Evolutionary conservation across 2,888 invertebrate genomes (phyloP).

Genomic region (Drosophila borborema): DNA sequence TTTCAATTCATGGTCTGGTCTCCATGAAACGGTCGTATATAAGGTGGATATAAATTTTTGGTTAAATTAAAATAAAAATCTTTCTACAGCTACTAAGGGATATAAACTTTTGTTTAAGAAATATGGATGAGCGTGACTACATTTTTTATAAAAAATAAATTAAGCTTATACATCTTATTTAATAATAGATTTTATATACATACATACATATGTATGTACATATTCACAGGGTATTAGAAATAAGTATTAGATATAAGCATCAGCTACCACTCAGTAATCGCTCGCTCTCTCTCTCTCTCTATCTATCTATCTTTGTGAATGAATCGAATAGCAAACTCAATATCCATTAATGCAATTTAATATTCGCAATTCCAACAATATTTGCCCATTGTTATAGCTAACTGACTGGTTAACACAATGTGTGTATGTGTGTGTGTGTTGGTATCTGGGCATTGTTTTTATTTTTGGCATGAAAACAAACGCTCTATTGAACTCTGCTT

Average conservation of each 20-base stretch:
- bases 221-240: no score
- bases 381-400: constrained; percentile 52
- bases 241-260: no score
- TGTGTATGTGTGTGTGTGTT: constrained; percentile 8
- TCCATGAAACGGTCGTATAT: no score
- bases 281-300: no score
- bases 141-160: no score
- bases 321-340: constrained; percentile 30
- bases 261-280: no score
- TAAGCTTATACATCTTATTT: no score
- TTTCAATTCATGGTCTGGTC: neutral
- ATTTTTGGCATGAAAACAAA: constrained; percentile 65
- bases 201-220: no score
- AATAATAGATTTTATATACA: no score
- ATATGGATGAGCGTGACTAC: no score
- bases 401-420: constrained; percentile 18
- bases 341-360: constrained; percentile 60
- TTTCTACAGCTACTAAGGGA: neutral
- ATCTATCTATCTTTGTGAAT: constrained; percentile 4
- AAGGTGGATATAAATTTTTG: neutral
- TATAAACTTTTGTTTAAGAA: no score
- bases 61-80: neutral
- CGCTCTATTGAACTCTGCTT: constrained; percentile 19
- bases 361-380: constrained; percentile 48
- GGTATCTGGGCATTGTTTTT: constrained; percentile 46